Conservation (phyloP, 2,113 vertebrate species). For the Odocoileus hemionus region DNA sequence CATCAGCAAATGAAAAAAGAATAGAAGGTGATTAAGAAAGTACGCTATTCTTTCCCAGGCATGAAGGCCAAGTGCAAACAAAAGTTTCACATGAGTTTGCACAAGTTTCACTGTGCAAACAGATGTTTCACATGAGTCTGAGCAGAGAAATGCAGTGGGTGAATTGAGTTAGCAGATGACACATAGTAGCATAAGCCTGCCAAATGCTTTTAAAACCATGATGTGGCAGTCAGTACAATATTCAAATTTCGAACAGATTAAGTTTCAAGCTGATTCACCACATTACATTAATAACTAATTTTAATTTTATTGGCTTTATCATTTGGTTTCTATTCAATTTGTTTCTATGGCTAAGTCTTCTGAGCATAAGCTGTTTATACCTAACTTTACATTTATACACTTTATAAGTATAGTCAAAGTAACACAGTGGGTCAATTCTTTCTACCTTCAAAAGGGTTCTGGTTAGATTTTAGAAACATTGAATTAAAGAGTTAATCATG, state of each 20-base stretch:
- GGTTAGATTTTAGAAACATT: background rate
- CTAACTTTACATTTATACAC: background rate
- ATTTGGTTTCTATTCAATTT: background rate
- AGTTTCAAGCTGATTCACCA: constrained; percentile 10
- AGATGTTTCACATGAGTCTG: background rate
- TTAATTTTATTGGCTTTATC: constrained; percentile 6
- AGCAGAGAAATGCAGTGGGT: background rate
- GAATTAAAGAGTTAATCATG: background rate
- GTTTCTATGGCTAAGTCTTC: background rate
- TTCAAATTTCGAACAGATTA: background rate
- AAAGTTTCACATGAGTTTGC: background rate
- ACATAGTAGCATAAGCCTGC: too few species aligned
- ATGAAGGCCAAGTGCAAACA: background rate
- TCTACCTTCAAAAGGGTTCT: background rate
- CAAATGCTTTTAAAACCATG: background rate
- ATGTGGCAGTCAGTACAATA: background rate
- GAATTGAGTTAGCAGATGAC: background rate
- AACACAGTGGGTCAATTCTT: background rate
- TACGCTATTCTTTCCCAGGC: background rate
- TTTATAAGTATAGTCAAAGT: background rate
- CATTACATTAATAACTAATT: background rate
- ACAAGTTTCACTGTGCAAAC: background rate
- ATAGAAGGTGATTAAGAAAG: background rate
- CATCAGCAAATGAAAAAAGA: background rate
- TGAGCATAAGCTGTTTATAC: background rate